phyloP scores from a whole-genome alignment of 2,888 invertebrate species.

The Apamea sordens region DNA sequence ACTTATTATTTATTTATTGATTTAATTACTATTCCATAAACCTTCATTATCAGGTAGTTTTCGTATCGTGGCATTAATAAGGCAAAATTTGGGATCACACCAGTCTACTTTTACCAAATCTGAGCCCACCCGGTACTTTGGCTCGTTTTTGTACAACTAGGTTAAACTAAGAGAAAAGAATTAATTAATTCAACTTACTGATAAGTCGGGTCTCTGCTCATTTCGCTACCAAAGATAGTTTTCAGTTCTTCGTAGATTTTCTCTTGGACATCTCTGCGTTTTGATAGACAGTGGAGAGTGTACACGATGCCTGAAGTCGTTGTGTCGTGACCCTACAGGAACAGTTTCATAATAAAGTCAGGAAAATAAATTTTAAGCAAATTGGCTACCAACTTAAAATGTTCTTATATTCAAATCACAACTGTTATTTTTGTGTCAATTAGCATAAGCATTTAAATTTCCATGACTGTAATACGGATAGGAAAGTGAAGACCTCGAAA shows the following conservation, averaged over 20 bases:
- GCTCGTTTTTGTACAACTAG: background rate
- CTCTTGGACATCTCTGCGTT: constrained; percentile 87
- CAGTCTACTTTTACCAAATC: background rate
- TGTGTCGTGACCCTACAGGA: constrained; percentile 89
- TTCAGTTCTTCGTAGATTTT: constrained; percentile 88
- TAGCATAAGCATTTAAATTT: background rate
- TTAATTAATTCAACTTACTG: constrained; percentile 72
- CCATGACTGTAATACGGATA: background rate
- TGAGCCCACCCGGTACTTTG: background rate
- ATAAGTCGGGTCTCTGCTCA: constrained; percentile 79
- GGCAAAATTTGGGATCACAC: background rate
- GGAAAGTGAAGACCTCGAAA: background rate
- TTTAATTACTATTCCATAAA: background rate
- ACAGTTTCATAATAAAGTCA: background rate
- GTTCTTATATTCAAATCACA: background rate
- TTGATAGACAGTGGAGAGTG: constrained; percentile 87
- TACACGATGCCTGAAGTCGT: constrained; percentile 90
- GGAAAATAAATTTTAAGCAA: background rate
- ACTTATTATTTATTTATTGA: background rate
- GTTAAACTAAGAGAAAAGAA: background rate
- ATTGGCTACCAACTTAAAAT: background rate
- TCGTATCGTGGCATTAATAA: background rate
- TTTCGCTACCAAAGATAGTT: constrained; percentile 81
- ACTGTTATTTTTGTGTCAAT: background rate
- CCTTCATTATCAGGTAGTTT: background rate